Percentiles rank a stretch among this genome's conserved stretches.
phyloP scores from a whole-genome alignment of 2,113 vertebrate genomes.

The Rhinolophus sinicus region DNA sequence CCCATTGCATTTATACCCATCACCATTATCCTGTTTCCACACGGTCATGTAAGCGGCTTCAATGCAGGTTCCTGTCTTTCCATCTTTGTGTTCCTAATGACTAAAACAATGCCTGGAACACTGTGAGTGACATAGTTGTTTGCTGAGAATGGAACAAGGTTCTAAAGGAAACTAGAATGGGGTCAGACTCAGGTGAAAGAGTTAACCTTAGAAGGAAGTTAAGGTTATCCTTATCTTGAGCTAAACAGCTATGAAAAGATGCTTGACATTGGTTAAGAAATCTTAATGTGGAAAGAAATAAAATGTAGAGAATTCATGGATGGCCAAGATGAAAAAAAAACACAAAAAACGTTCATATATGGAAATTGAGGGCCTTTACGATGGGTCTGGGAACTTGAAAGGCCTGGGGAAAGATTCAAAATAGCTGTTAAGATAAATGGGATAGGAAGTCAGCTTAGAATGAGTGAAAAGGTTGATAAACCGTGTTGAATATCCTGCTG shows the following conservation, averaged over 20 bases:
- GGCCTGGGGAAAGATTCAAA: neutral
- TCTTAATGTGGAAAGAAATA: neutral
- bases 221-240: neutral
- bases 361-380: neutral
- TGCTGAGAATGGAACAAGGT: neutral
- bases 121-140: neutral
- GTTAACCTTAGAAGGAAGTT: neutral
- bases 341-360: neutral
- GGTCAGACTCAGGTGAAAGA: neutral
- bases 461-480: neutral
- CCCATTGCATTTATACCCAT: too few species aligned
- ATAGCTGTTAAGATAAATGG: neutral
- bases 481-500: neutral
- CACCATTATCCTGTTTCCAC: neutral
- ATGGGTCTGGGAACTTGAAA: neutral
- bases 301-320: neutral
- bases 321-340: neutral
- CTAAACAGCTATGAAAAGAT: neutral
- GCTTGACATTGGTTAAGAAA: neutral
- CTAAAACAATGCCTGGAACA: neutral
- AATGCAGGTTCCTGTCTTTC: neutral
- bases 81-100: neutral
- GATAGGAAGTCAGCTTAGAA: neutral
- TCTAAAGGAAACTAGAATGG: neutral
- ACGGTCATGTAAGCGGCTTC: neutral